A percentile compares a stretch with the other conserved stretches of the same genome.
Evolutionary conservation across 2,888 invertebrate genomes (phyloP).

Genomic region (Pterobdella sp.): DNA sequence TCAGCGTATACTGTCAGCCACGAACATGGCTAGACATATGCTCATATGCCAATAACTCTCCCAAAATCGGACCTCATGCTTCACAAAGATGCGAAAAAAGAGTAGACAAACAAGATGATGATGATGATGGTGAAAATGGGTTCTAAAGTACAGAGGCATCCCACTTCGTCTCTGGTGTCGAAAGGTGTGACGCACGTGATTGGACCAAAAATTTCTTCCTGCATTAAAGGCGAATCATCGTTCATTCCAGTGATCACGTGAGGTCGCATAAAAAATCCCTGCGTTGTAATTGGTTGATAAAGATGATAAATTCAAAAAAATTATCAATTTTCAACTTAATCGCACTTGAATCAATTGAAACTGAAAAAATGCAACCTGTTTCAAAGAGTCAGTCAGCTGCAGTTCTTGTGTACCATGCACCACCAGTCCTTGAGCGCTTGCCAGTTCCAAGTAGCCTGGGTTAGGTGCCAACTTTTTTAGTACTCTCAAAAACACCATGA

Average conservation of each 20-base stretch:
- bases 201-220: slow-evolving; percentile 58
- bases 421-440: no score
- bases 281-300: slow-evolving; percentile 27
- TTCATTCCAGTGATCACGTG: slow-evolving; percentile 52
- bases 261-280: slow-evolving; percentile 55
- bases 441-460: no score
- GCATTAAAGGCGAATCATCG: slow-evolving; percentile 53
- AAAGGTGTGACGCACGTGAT: slow-evolving; percentile 55
- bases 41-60: no score
- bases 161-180: slow-evolving; percentile 48
- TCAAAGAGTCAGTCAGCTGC: not conserved
- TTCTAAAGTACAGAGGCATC: slow-evolving; percentile 6
- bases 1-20: no score
- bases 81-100: no score
- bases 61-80: no score
- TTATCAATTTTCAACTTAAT: no score
- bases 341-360: no score
- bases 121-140: slow-evolving; percentile 21
- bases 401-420: not conserved
- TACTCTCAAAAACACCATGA: no score
- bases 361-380: not conserved
- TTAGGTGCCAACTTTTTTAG: no score
- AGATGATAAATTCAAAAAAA: no score
- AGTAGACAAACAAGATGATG: slow-evolving; percentile 16
- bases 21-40: no score